Evolutionary conservation across 2,113 vertebrate genomes (phyloP).

Genomic region (Pungitius pungitius): DNA sequence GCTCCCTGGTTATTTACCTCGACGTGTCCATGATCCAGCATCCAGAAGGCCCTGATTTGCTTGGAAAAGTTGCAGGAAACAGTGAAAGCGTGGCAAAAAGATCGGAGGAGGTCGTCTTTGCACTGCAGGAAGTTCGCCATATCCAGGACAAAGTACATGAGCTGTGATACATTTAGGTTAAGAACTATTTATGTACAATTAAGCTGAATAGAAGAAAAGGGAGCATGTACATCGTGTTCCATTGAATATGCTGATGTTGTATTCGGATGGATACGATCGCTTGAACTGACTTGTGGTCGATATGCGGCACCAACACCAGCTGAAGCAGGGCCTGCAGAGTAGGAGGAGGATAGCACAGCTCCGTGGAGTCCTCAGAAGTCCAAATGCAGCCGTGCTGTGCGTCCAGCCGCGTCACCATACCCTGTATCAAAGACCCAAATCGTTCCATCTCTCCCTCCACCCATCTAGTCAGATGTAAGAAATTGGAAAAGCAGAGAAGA

Average conservation of each 20-base stretch:
- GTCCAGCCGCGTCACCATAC: conserved; percentile 57
- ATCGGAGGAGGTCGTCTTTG: conserved; percentile 66
- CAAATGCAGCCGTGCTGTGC: conserved; percentile 59
- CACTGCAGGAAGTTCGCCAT: conserved; percentile 65
- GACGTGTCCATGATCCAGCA: conserved; percentile 65
- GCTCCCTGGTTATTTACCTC: conserved; percentile 41
- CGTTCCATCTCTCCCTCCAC: conserved; percentile 34
- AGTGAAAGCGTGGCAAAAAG: conserved; percentile 67
- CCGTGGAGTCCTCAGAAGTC: conserved; percentile 46
- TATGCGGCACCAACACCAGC: conserved; percentile 60
- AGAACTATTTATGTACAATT: conserved; percentile 13
- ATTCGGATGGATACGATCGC: conserved; percentile 60
- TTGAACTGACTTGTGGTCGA: conserved; percentile 64
- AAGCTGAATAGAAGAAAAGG: background rate
- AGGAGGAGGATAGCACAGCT: conserved; percentile 65
- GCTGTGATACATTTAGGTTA: conserved; percentile 54
- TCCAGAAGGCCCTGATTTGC: conserved; percentile 70
- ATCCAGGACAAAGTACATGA: conserved; percentile 76
- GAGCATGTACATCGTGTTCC: background rate
- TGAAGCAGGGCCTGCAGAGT: conserved; percentile 68
- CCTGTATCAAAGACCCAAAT: conserved; percentile 57
- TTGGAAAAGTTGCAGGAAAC: conserved; percentile 61
- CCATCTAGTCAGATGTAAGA: conserved; percentile 25
- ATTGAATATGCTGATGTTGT: background rate
- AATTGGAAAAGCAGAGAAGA: background rate